Conservation (phyloP, 2,888 invertebrate species). For the Apotomis turbidana region DNA sequence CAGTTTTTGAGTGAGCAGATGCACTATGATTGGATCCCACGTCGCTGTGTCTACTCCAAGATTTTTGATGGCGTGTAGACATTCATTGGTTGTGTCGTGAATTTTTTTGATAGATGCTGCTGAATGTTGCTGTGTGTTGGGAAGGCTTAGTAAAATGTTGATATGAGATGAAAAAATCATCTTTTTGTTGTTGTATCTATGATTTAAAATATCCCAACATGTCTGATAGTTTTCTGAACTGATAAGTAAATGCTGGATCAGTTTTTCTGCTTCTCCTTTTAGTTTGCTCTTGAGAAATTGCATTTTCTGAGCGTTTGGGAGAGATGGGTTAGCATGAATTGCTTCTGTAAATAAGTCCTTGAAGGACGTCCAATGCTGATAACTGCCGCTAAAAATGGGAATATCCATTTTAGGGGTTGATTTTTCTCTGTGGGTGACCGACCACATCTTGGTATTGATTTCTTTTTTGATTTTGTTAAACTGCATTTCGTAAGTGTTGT, state of each 20-base stretch:
- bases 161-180: neutral
- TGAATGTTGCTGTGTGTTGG: neutral
- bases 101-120: neutral
- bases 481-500: too few relatives aligned
- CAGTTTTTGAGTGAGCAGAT: slow-evolving; percentile 33
- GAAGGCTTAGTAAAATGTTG: neutral
- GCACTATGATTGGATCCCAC: neutral
- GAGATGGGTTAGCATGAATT: too few relatives aligned
- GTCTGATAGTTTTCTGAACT: neutral
- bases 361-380: too few relatives aligned
- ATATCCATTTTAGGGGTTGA: too few relatives aligned
- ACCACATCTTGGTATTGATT: too few relatives aligned
- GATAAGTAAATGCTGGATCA: neutral
- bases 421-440: too few relatives aligned
- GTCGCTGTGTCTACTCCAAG: neutral
- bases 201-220: neutral
- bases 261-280: neutral
- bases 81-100: neutral
- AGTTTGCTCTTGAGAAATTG: neutral
- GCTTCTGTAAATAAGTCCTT: too few relatives aligned
- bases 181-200: neutral
- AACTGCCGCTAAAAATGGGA: too few relatives aligned
- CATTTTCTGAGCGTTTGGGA: too few relatives aligned
- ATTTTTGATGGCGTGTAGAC: neutral
- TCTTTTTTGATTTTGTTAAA: too few relatives aligned